Conservation (phyloP, 2,797 vertebrate genomes). For the Crocidura indochinensis region DNA sequence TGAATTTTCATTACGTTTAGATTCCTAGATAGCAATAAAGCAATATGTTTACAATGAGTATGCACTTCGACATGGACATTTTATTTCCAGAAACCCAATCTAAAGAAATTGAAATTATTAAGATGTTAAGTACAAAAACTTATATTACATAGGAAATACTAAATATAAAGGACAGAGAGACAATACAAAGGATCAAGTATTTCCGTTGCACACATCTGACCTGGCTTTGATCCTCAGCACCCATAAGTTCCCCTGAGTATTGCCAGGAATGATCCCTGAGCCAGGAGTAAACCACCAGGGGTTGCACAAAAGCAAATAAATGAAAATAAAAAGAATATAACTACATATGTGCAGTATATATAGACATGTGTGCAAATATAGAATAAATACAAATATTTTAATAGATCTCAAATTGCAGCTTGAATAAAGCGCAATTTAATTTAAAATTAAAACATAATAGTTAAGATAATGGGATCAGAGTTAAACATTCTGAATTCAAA, state of each 20-base stretch:
- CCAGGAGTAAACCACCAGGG: too few relatives aligned
- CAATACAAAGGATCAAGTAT: too few relatives aligned
- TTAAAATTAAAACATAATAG: not conserved
- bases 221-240: too few relatives aligned
- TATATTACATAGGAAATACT: slow-evolving; percentile 8
- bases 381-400: too few relatives aligned
- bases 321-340: too few relatives aligned
- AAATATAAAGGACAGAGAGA: not conserved
- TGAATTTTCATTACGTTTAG: slow-evolving; percentile 47
- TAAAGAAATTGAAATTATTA: slow-evolving; percentile 23
- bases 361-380: too few relatives aligned
- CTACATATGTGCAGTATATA: too few relatives aligned
- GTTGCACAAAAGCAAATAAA: too few relatives aligned
- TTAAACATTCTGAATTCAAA: not conserved
- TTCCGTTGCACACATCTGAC: too few relatives aligned
- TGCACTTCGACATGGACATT: not conserved
- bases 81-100: slow-evolving; percentile 28
- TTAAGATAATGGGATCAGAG: not conserved
- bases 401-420: not conserved
- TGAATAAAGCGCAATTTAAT: not conserved
- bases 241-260: too few relatives aligned
- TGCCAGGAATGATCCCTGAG: too few relatives aligned
- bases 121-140: slow-evolving; percentile 17
- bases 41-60: not conserved
- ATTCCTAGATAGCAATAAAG: slow-evolving; percentile 53